A percentile compares a stretch with the other conserved stretches of the same genome.
Conservation (phyloP, 2,888 invertebrate genomes). For the Dryomyza anilis region DNA sequence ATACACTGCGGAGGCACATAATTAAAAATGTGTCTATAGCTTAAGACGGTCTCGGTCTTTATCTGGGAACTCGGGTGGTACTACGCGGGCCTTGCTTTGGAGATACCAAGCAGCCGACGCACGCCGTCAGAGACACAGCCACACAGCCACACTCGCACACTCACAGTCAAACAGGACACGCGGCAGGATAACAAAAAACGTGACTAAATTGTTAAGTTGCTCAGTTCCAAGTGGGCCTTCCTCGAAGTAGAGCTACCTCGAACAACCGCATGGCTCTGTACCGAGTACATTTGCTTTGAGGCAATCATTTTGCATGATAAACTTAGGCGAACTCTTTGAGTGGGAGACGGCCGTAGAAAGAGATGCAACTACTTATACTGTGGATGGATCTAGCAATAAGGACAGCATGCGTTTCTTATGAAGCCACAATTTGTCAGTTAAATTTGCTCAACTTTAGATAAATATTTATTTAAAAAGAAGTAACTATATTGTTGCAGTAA, state of each 20-base stretch:
- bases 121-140: no score
- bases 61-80: background rate
- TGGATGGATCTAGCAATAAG: background rate
- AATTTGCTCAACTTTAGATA: no score
- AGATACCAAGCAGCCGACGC: background rate
- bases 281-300: background rate
- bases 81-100: no score
- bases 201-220: slow-evolving; percentile 15
- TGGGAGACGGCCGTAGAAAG: background rate
- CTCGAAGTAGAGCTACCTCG: background rate
- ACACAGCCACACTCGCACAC: background rate
- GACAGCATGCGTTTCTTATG: background rate
- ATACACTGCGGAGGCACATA: background rate
- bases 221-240: background rate
- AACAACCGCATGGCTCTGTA: background rate
- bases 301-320: slow-evolving; percentile 14
- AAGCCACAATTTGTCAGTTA: background rate
- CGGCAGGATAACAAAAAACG: background rate
- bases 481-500: no score
- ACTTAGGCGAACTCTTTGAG: no score
- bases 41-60: background rate
- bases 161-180: background rate
- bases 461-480: no score
- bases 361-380: background rate
- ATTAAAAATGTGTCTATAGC: slow-evolving; percentile 12